phyloP scores from a whole-genome alignment of 2,888 invertebrate species.

The Drosophila austrosaltans region DNA sequence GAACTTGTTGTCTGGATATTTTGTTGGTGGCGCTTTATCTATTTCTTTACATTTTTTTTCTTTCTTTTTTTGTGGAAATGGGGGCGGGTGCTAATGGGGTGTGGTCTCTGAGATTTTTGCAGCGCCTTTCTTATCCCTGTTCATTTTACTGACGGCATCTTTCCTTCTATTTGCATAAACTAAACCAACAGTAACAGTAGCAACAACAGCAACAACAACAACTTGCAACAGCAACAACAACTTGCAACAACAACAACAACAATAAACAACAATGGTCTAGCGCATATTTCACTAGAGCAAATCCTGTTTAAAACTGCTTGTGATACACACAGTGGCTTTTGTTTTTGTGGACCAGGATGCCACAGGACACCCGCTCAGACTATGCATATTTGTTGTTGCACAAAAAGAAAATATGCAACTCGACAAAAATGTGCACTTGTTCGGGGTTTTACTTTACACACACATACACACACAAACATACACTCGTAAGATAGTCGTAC shows the following conservation, averaged over 20 bases:
- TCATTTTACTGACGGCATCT: constrained; percentile 33
- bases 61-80: no score
- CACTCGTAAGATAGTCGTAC: constrained; percentile 52
- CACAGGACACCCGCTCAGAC: constrained; percentile 10
- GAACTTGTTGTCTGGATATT: neutral
- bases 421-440: constrained; percentile 72
- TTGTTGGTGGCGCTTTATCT: neutral
- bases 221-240: no score
- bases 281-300: constrained; percentile 53
- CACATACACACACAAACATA: neutral
- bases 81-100: neutral
- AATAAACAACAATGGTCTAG: constrained; percentile 18
- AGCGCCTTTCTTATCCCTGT: constrained; percentile 14
- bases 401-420: constrained; percentile 61
- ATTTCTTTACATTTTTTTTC: no score
- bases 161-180: constrained; percentile 42
- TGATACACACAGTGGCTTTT: constrained; percentile 34
- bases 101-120: constrained; percentile 3
- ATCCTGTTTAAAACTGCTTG: constrained; percentile 66
- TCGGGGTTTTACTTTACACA: constrained; percentile 56
- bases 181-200: constrained; percentile 25
- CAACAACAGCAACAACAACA: no score
- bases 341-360: constrained; percentile 12
- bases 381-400: constrained; percentile 42
- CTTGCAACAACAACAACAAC: no score